Evolutionary conservation across 2,113 vertebrate genomes (phyloP).

Genomic region (Columba janthina): DNA sequence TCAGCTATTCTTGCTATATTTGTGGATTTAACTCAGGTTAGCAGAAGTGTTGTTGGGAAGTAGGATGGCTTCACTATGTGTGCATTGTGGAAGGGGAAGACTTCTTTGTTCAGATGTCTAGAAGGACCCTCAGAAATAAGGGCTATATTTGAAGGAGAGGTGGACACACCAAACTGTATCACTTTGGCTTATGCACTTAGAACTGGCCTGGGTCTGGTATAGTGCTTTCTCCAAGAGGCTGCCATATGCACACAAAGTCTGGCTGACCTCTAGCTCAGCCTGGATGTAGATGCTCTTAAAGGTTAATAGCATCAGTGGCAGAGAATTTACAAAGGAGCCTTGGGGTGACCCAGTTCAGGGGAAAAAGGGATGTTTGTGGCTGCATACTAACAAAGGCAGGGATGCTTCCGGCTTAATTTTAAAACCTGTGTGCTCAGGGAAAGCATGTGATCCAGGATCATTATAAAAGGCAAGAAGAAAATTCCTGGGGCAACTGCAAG

Average conservation of each 20-base stretch:
- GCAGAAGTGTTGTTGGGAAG: background rate
- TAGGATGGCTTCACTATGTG: background rate
- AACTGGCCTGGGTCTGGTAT: background rate
- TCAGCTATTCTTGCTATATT: background rate
- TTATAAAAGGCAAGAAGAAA: background rate
- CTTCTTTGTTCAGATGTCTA: background rate
- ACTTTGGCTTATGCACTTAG: background rate
- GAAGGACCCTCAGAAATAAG: background rate
- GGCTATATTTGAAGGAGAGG: background rate
- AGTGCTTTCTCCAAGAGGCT: background rate
- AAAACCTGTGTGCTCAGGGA: background rate
- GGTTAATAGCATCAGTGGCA: background rate
- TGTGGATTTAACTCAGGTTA: background rate
- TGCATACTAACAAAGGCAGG: background rate
- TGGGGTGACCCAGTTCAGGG: background rate
- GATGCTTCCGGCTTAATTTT: background rate
- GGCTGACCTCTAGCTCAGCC: background rate
- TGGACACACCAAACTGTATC: background rate
- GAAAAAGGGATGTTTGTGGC: background rate
- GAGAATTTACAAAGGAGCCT: background rate
- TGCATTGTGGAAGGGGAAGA: background rate
- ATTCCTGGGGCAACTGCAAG: background rate
- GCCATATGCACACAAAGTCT: background rate
- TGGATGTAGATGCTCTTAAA: background rate
- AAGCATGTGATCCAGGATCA: background rate